Conservation (phyloP, 23 tunicate species). For the Phallusia fumigata region DNA sequence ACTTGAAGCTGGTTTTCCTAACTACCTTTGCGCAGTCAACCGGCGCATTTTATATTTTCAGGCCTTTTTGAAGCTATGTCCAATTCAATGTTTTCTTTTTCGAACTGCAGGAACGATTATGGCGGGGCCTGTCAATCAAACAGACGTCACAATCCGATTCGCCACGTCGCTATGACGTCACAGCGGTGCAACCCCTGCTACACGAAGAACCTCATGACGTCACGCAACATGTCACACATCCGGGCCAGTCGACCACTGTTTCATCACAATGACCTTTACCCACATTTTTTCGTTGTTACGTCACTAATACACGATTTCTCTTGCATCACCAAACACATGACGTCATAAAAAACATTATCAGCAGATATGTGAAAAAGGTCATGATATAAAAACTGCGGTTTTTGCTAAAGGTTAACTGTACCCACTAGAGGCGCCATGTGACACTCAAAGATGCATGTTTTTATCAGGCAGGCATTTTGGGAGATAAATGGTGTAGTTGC, state of each 20-base stretch:
- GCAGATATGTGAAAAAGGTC: too few relatives aligned
- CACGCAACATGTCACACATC: background rate
- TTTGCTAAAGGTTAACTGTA: too few relatives aligned
- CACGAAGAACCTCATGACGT: background rate
- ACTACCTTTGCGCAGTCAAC: too few relatives aligned
- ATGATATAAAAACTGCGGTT: too few relatives aligned
- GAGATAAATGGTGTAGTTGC: too few relatives aligned
- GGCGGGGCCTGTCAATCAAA: background rate
- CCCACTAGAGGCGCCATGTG: too few relatives aligned
- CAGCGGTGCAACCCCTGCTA: background rate
- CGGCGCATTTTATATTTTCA: too few relatives aligned
- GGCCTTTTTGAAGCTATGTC: too few relatives aligned
- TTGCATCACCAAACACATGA: background rate
- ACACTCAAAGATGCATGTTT: too few relatives aligned
- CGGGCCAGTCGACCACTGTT: background rate
- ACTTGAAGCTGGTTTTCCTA: too few relatives aligned
- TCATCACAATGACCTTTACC: background rate
- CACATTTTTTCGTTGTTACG: background rate
- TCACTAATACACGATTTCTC: background rate
- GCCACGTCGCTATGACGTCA: background rate
- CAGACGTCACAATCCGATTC: background rate
- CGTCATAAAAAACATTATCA: too few relatives aligned
- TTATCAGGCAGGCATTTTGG: too few relatives aligned
- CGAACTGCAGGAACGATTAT: background rate
- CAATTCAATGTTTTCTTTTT: background rate